Evolutionary conservation across 2,888 invertebrate genomes (phyloP).

Genomic region (Neoitamus cyanurus): DNA sequence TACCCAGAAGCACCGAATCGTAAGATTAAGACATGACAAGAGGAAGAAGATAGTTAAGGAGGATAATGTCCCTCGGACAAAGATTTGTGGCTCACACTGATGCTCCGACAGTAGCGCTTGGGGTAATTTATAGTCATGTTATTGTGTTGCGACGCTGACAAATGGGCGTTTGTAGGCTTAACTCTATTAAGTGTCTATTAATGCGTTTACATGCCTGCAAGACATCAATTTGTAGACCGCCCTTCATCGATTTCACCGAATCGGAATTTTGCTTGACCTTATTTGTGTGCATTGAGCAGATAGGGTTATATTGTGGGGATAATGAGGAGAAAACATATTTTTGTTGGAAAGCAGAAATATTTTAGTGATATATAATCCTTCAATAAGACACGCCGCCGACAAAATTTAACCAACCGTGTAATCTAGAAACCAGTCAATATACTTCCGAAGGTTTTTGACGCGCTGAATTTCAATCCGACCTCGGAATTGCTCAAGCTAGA

Average conservation of each 20-base stretch:
- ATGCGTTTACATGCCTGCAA: conserved; percentile 50
- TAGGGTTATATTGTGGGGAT: background rate
- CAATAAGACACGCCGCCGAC: too few relatives aligned
- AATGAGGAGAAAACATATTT: too few relatives aligned
- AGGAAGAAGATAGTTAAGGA: conserved; percentile 35
- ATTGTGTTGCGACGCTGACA: conserved; percentile 55
- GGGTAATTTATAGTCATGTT: conserved; percentile 54
- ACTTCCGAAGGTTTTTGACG: too few relatives aligned
- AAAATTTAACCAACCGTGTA: too few relatives aligned
- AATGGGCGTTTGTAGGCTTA: conserved; percentile 53
- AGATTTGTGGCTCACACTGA: conserved; percentile 40
- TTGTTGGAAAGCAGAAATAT: too few relatives aligned
- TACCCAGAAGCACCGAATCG: background rate
- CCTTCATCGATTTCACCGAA: conserved; percentile 12
- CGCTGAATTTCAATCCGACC: too few relatives aligned
- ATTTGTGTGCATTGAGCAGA: background rate
- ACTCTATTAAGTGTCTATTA: conserved; percentile 56
- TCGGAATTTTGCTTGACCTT: background rate
- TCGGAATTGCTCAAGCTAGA: too few relatives aligned
- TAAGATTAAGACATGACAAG: conserved; percentile 42
- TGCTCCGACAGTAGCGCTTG: conserved; percentile 38
- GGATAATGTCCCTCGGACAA: conserved; percentile 44
- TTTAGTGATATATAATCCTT: too few relatives aligned
- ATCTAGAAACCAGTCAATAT: too few relatives aligned
- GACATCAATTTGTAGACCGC: conserved; percentile 16